phyloP scores from a whole-genome alignment of 1,140 invertebrate species.

The Neodiprion pinetum region DNA sequence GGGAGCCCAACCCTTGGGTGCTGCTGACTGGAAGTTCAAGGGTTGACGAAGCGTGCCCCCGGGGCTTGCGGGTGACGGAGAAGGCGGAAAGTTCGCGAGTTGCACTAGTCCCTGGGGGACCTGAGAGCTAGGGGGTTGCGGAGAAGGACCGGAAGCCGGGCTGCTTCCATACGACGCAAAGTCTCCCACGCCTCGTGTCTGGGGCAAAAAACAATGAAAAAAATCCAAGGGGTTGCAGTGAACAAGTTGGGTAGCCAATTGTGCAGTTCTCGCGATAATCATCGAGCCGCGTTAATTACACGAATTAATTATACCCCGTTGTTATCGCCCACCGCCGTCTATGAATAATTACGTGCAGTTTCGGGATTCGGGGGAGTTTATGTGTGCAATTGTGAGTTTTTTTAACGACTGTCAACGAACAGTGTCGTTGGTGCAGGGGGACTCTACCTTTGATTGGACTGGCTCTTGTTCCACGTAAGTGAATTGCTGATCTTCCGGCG shows the following conservation, averaged over 20 bases:
- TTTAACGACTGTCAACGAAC: no score
- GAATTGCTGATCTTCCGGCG: conserved; percentile 67
- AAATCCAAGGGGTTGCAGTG: background rate
- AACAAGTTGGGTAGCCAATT: no score
- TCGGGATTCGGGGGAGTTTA: no score
- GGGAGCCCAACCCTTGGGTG: conserved; percentile 47
- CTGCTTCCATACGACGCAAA: conserved; percentile 51
- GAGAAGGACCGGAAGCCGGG: conserved; percentile 45
- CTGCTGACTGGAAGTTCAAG: conserved; percentile 42
- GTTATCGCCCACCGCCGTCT: no score
- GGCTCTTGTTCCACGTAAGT: conserved; percentile 63
- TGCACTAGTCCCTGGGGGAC: conserved; percentile 34
- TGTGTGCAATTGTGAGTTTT: no score
- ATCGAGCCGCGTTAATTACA: no score
- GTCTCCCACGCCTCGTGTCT: conserved; percentile 36
- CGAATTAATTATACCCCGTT: no score
- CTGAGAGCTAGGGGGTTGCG: conserved; percentile 35
- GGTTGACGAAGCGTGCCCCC: conserved; percentile 49
- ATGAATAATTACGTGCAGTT: background rate
- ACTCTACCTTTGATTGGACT: conserved; percentile 63
- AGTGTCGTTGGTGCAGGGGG: no score
- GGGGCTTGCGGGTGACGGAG: conserved; percentile 45
- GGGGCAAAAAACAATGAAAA: background rate
- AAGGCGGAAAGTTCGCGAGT: conserved; percentile 33
- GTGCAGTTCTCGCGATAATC: no score